Conservation (phyloP, 1,140 invertebrate genomes). For the Lucilia sericata region DNA sequence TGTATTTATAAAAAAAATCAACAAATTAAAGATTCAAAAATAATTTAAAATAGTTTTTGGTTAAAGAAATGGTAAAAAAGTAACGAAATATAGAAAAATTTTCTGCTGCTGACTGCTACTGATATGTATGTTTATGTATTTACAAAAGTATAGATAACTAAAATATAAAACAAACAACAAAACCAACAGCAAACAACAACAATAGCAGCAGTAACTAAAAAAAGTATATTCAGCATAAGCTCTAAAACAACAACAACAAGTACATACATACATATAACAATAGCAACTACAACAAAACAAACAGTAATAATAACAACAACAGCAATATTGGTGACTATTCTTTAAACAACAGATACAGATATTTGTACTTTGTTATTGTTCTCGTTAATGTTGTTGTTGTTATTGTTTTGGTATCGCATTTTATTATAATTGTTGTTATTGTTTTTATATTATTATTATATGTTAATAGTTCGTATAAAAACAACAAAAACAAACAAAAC, state of each 20-base stretch:
- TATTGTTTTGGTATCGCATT: neutral
- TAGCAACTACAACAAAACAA: conserved; percentile 24
- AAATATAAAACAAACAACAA: conserved; percentile 48
- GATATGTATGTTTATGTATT: neutral
- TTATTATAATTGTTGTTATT: neutral
- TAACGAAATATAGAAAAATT: neutral
- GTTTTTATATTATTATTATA: conserved; percentile 29
- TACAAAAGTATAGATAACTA: conserved; percentile 47
- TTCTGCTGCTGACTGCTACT: neutral
- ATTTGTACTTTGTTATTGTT: conserved; percentile 33
- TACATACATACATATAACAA: conserved; percentile 25
- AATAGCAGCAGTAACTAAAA: conserved; percentile 28
- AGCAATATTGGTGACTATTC: conserved; percentile 37
- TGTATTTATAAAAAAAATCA: neutral
- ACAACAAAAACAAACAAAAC: conserved; percentile 1
- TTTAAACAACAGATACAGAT: conserved; percentile 43
- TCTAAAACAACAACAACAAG: neutral
- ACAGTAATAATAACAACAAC: conserved; percentile 37
- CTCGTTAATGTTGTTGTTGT: conserved; percentile 11
- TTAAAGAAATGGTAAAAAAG: neutral
- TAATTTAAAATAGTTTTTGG: neutral
- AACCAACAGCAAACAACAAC: conserved; percentile 49
- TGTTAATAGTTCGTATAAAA: conserved; percentile 38
- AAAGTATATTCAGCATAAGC: conserved; percentile 34
- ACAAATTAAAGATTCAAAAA: conserved; percentile 8